phyloP scores from a whole-genome alignment of 2,113 vertebrate genomes.

The Periophthalmus modestus region DNA sequence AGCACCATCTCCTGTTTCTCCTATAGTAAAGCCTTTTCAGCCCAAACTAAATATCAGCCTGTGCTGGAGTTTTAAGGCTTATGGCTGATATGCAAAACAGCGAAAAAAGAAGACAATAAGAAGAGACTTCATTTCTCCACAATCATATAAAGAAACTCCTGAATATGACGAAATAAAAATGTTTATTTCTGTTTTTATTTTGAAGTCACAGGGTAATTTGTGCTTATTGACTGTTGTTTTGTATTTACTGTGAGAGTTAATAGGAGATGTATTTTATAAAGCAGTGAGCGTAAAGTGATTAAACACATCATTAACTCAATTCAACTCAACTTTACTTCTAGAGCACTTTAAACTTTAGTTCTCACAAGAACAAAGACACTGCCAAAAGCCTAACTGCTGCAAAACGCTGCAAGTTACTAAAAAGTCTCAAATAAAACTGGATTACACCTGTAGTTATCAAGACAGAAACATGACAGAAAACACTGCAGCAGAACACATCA shows the following conservation, averaged over 20 bases:
- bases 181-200: no score
- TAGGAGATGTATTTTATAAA: neutral
- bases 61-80: no score
- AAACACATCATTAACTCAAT: neutral
- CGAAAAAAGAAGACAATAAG: no score
- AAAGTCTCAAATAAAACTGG: conserved; percentile 22
- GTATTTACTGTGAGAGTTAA: conserved; percentile 1
- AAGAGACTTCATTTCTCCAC: no score
- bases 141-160: no score
- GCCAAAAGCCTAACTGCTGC: conserved; percentile 23
- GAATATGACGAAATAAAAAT: no score
- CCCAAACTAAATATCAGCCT: no score
- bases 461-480: conserved; percentile 52
- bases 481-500: conserved; percentile 31
- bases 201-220: neutral
- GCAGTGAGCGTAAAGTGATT: neutral
- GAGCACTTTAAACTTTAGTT: neutral
- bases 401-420: conserved; percentile 20
- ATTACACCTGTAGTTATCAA: conserved; percentile 35
- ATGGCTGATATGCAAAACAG: no score
- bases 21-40: no score
- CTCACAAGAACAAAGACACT: conserved; percentile 15
- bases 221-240: neutral
- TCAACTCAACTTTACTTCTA: no score
- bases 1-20: no score